Conservation (phyloP, 2,113 vertebrate genomes). For the Symphodus melops region DNA sequence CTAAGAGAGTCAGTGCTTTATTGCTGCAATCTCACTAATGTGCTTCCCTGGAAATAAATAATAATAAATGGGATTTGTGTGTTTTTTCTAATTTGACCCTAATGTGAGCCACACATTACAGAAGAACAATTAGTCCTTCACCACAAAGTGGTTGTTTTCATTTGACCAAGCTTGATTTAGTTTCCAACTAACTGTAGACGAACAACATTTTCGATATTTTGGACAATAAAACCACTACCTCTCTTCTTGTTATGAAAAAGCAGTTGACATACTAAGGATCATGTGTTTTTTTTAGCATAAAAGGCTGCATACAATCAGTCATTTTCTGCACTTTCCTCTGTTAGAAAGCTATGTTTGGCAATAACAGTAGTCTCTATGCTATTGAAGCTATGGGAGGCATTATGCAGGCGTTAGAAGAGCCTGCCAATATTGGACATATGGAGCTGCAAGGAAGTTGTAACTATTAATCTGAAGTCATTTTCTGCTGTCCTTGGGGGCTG, state of each 20-base stretch:
- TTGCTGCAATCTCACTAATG: neutral
- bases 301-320: neutral
- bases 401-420: neutral
- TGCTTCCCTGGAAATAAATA: neutral
- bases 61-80: neutral
- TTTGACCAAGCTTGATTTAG: neutral
- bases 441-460: neutral
- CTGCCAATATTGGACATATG: neutral
- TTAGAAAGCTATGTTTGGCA: neutral
- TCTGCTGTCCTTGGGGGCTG: neutral
- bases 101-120: neutral
- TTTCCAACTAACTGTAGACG: neutral
- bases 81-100: neutral
- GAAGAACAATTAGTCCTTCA: neutral
- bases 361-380: neutral
- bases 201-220: neutral
- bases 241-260: neutral
- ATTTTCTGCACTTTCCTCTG: neutral
- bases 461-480: slow-evolving; percentile 6
- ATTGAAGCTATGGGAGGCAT: slow-evolving; percentile 9
- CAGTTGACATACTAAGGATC: neutral
- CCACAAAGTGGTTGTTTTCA: neutral
- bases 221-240: neutral
- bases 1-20: neutral
- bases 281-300: neutral